These are phyloP conservation scores for Caenorhabditis afra DNA, from an alignment of 2,888 invertebrate species.

Conservation along the genomic window DNA sequence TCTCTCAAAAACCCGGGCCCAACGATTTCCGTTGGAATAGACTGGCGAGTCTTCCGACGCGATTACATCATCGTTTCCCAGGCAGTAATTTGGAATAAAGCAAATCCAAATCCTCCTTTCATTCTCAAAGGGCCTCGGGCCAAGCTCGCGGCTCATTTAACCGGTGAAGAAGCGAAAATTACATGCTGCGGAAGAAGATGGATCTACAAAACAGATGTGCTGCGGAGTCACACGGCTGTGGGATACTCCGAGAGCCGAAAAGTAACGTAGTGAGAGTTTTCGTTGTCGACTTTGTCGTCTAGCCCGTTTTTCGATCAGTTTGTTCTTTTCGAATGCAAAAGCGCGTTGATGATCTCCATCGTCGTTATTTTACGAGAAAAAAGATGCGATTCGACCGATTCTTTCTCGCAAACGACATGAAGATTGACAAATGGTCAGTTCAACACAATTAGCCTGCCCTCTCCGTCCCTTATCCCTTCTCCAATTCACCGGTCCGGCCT, in stretches of 20 bases:
- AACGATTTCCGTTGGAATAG: background rate
- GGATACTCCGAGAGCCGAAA: background rate
- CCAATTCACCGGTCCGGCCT: too few relatives aligned
- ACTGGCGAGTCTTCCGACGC: background rate
- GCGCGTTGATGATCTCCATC: conserved; percentile 24
- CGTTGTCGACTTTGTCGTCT: background rate
- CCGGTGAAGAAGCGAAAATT: conserved; percentile 22
- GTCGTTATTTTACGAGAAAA: conserved; percentile 16
- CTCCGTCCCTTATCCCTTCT: background rate
- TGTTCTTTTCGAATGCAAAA: too few relatives aligned
- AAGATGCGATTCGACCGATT: conserved; percentile 26
- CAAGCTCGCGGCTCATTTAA: conserved; percentile 15
- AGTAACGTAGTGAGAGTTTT: background rate
- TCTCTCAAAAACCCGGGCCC: background rate
- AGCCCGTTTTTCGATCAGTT: background rate
- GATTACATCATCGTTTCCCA: conserved; percentile 8
- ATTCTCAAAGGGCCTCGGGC: background rate
- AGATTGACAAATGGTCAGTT: conserved; percentile 55
- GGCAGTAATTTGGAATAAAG: conserved; percentile 5
- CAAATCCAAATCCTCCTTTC: conserved; percentile 1
- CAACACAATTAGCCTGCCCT: conserved; percentile 45
- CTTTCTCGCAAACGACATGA: conserved; percentile 18
- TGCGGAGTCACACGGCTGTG: background rate
- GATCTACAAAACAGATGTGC: conserved; percentile 19
- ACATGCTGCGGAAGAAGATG: conserved; percentile 14